phyloP scores from a whole-genome alignment of 2,113 vertebrate species.

The Strix aluco region DNA sequence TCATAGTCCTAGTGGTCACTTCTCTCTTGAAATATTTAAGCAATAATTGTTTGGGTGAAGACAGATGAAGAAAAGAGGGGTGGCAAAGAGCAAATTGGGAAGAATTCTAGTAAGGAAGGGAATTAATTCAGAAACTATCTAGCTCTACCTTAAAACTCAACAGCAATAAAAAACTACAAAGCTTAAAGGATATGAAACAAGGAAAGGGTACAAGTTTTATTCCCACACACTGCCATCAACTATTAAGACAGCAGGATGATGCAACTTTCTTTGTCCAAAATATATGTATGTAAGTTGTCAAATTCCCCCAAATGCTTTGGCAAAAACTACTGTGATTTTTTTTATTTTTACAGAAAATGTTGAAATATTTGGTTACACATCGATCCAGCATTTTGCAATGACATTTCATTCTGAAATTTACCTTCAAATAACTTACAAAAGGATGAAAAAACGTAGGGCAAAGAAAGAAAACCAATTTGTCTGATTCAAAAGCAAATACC shows the following conservation, averaged over 20 bases:
- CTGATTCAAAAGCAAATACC: not conserved
- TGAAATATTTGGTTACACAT: not conserved
- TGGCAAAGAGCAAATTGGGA: not conserved
- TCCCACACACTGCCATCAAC: not conserved
- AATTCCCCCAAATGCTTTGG: not conserved
- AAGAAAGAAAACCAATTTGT: not conserved
- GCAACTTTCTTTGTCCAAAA: not conserved
- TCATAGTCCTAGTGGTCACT: not conserved
- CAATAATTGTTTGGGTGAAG: not conserved
- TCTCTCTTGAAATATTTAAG: slow-evolving; percentile 14
- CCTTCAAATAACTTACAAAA: not conserved
- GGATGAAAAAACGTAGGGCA: not conserved
- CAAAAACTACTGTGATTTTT: not conserved
- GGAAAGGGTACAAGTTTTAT: not conserved
- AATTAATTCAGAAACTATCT: not conserved
- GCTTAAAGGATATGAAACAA: not conserved
- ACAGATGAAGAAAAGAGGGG: not conserved
- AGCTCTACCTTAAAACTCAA: not conserved
- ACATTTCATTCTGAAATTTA: not conserved
- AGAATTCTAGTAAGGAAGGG: not conserved
- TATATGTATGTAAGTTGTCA: not conserved
- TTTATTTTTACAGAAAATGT: not conserved
- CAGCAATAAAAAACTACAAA: not conserved
- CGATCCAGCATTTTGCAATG: not conserved
- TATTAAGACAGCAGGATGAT: not conserved